Base-by-base conservation (phyloP, 2,888 invertebrate genomes). In the Nomada lathburiana region DNA sequence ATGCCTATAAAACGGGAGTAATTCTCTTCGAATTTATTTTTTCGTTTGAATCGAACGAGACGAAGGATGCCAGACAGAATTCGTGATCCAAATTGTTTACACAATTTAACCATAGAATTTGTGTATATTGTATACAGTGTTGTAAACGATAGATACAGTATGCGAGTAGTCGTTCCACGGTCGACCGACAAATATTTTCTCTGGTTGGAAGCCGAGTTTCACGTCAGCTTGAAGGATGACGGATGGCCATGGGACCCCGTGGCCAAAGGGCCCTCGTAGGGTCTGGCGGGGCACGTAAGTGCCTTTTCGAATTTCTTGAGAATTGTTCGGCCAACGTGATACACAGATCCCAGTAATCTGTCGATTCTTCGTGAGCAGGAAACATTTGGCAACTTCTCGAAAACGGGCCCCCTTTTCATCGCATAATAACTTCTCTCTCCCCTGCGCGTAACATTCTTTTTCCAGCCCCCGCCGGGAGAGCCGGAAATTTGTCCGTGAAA, bases 351-450 rank as follows among this genome's bases (percentile, higher is more conserved):
- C 82, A 78, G 82, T 92, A 91, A 92, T 92, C 92, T 89, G 57
- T 89, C 89, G 91, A 92, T 92, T 90, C 89, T 91, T 89, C 80
- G 86, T 47, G 60, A 65, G 50, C 69, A 64, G 59, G 72, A 65
- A 71, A 72, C 80, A 75, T 83, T 84, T 81, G 86, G 83, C 91
- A 90, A 92, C 90, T 91, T 91, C 83, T 89, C 87, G 83, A 90
- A 90, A 91, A 87, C 88, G 87, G 63, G 44, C 44, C 63, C 36
- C 85, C 87, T 88, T 36, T 91, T 90, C 89, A 89, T 75, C 83
- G 47, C 1, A 36, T 36, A 36, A 36, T 36, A 5, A 13, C 11
- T 4, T 44, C 20, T 52, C 42, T 50, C 55, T 23, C 68, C 68
- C 53, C 36, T 67, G 20, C 1, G 47, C 47, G 47, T 16, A 36